Evolutionary conservation across 2,797 vertebrate genomes (phyloP).

Genomic region (Galagoides demidoff): DNA sequence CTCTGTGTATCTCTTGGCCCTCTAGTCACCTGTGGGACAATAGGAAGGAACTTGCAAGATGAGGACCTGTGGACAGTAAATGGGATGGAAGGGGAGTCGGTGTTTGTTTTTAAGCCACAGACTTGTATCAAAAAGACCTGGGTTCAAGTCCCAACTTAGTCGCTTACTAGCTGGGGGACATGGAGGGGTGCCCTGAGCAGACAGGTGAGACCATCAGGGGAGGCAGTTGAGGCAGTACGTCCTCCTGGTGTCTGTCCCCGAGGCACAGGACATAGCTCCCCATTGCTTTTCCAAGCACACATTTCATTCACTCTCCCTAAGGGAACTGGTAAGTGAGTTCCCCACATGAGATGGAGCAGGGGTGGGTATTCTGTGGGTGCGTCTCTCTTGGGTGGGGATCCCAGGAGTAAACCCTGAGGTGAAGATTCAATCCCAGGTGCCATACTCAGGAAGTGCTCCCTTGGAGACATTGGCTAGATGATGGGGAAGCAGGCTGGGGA

Average conservation of each 20-base stretch:
- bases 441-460: background rate
- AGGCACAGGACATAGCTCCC: background rate
- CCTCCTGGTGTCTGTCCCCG: background rate
- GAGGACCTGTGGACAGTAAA: background rate
- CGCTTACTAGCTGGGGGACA: background rate
- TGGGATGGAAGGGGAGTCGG: accelerated
- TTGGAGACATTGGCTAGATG: background rate
- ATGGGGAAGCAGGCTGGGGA: background rate
- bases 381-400: no score
- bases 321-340: background rate
- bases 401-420: background rate
- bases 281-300: background rate
- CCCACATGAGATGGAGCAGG: background rate
- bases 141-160: background rate
- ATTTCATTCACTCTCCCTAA: background rate
- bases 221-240: background rate
- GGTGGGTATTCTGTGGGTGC: background rate
- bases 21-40: background rate
- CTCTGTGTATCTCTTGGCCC: background rate
- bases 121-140: background rate
- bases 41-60: background rate
- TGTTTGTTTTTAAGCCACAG: background rate
- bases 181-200: background rate
- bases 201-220: background rate
- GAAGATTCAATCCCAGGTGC: background rate